Conservation (phyloP, 2,888 invertebrate genomes). For the Aphodius sticticus region DNA sequence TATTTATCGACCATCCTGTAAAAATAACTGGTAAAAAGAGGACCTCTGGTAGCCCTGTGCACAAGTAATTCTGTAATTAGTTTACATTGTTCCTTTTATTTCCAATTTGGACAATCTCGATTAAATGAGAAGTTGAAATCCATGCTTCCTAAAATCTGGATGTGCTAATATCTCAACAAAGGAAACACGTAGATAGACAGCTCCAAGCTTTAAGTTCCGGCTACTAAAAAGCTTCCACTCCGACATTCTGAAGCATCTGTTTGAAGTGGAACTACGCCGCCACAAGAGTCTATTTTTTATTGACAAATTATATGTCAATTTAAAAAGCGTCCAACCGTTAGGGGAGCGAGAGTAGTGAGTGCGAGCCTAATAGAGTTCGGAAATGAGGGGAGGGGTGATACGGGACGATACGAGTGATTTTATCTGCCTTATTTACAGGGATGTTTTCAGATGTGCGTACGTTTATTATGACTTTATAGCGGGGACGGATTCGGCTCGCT, state of each 20-base stretch:
- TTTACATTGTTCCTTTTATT: too few relatives aligned
- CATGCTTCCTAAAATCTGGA: too few relatives aligned
- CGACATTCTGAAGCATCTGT: neutral
- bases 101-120: too few relatives aligned
- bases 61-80: too few relatives aligned
- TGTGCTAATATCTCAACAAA: neutral
- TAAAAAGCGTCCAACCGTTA: slow-evolving; percentile 32
- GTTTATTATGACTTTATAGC: slow-evolving; percentile 56
- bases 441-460: slow-evolving; percentile 52
- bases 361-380: slow-evolving; percentile 22
- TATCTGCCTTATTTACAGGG: slow-evolving; percentile 51
- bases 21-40: too few relatives aligned
- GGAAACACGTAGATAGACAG: neutral
- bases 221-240: neutral
- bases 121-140: too few relatives aligned
- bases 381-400: slow-evolving; percentile 37
- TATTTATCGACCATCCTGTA: too few relatives aligned
- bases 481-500: slow-evolving; percentile 52
- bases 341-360: slow-evolving; percentile 46
- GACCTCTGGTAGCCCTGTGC: too few relatives aligned
- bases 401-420: slow-evolving; percentile 41
- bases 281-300: slow-evolving; percentile 40
- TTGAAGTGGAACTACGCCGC: neutral
- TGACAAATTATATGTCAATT: slow-evolving; percentile 49
- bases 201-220: neutral